phyloP scores from a whole-genome alignment of 53 echinoderm and acorn worm genomes.

The Actinopyga echinites region DNA sequence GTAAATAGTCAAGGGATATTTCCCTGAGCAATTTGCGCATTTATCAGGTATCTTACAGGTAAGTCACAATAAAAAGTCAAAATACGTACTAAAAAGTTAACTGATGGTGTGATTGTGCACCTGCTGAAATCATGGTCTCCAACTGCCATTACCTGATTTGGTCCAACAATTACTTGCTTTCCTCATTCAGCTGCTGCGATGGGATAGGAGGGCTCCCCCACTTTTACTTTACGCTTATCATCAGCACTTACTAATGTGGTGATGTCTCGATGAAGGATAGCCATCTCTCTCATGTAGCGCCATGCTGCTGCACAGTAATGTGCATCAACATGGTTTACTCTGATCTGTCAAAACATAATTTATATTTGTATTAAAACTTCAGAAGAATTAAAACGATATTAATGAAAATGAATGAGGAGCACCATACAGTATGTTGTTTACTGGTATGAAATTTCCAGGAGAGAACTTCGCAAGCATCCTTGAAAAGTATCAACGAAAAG shows the following conservation, averaged over 20 bases:
- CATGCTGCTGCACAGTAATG: conserved; percentile 55
- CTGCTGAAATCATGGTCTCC: conserved; percentile 20
- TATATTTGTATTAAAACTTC: conserved; percentile 43
- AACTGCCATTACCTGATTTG: conserved; percentile 22
- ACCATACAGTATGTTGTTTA: too few relatives aligned
- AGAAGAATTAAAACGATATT: neutral
- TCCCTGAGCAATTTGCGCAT: too few relatives aligned
- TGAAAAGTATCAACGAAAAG: too few relatives aligned
- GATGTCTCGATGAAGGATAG: conserved; percentile 9
- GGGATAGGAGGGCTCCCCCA: conserved; percentile 15
- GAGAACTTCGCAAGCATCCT: neutral
- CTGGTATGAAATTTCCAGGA: too few relatives aligned
- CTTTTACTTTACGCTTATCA: conserved; percentile 24
- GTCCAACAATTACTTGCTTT: conserved; percentile 21
- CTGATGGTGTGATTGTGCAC: conserved; percentile 13
- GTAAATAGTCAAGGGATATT: too few relatives aligned
- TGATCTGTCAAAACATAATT: conserved; percentile 13
- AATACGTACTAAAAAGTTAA: neutral
- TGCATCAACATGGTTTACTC: conserved; percentile 40
- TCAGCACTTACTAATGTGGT: conserved; percentile 7
- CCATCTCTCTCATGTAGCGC: conserved; percentile 55
- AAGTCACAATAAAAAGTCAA: neutral
- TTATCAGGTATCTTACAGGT: too few relatives aligned
- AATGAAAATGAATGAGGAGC: too few relatives aligned
- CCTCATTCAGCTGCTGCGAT: conserved; percentile 14